phyloP scores from a whole-genome alignment of 2,797 vertebrate genomes.

The Borostomias antarcticus region DNA sequence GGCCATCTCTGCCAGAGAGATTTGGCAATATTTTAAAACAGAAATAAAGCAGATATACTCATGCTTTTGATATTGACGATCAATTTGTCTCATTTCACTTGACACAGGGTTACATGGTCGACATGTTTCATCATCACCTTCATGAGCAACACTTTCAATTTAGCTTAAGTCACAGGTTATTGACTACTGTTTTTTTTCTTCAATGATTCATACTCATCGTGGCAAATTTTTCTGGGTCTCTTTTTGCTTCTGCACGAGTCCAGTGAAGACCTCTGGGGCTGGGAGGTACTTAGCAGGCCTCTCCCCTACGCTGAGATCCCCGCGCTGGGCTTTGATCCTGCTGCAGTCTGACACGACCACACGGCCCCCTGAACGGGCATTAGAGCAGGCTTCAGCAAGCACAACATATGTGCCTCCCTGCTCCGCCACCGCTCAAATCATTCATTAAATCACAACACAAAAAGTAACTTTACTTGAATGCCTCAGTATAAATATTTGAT shows the following conservation, averaged over 20 bases:
- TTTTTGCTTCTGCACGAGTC: neutral
- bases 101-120: too few relatives aligned
- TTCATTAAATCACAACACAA: slow-evolving; percentile 99
- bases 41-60: neutral
- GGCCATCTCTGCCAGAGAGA: slow-evolving; percentile 22
- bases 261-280: slow-evolving; percentile 50
- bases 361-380: slow-evolving; percentile 86
- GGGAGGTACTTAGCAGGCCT: slow-evolving; percentile 55
- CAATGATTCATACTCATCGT: neutral
- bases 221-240: neutral
- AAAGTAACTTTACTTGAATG: slow-evolving; percentile 99
- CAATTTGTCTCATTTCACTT: too few relatives aligned
- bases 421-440: slow-evolving; percentile 86
- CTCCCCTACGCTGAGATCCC: slow-evolving; percentile 59
- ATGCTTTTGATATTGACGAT: too few relatives aligned
- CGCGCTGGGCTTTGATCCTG: slow-evolving; percentile 84
- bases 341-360: slow-evolving; percentile 88
- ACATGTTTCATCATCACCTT: neutral
- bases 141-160: neutral
- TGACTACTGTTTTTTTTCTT: neutral
- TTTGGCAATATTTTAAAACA: neutral
- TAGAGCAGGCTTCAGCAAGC: slow-evolving; percentile 90
- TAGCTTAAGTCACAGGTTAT: neutral
- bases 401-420: slow-evolving; percentile 84
- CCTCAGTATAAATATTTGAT: slow-evolving; percentile 96